These are phyloP conservation scores for Neolamprologus devosi DNA, from an alignment of 2,113 vertebrate species.

Conservation along the genomic window DNA sequence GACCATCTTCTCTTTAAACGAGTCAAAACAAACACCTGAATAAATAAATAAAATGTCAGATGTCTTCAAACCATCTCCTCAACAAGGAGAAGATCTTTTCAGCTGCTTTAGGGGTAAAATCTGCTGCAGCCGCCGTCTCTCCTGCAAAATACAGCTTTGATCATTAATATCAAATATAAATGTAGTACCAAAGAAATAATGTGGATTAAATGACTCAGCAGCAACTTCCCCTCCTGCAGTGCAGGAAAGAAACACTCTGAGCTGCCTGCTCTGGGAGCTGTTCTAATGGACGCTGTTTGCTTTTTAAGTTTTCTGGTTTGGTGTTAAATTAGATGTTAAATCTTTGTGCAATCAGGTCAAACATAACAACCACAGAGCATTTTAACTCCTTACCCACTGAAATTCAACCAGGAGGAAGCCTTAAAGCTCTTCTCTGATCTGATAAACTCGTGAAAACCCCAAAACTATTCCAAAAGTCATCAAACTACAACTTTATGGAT, in stretches of 20 bases:
- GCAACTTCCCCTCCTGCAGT: not conserved
- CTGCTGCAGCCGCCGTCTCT: not conserved
- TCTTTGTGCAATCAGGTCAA: not conserved
- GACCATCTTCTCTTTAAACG: not conserved
- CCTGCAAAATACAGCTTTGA: not conserved
- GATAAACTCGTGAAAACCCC: not conserved
- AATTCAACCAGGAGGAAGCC: not conserved
- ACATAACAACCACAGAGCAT: not conserved
- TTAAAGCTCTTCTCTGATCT: not conserved
- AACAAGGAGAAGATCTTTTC: not conserved
- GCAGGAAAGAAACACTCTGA: not conserved
- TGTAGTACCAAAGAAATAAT: not conserved
- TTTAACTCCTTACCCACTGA: not conserved
- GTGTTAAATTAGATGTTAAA: not conserved
- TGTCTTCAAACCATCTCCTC: not conserved
- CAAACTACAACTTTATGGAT: not conserved
- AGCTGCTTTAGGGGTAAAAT: not conserved
- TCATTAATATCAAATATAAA: not conserved
- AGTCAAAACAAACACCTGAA: not conserved
- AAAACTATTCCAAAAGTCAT: not conserved
- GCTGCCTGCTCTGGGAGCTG: not conserved
- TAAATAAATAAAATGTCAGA: not conserved
- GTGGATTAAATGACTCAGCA: not conserved
- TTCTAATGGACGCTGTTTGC: not conserved
- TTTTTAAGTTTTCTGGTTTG: not conserved